These are phyloP conservation scores for Pelobates fuscus DNA, from an alignment of 2,113 vertebrate species.

Conservation along the genomic window DNA sequence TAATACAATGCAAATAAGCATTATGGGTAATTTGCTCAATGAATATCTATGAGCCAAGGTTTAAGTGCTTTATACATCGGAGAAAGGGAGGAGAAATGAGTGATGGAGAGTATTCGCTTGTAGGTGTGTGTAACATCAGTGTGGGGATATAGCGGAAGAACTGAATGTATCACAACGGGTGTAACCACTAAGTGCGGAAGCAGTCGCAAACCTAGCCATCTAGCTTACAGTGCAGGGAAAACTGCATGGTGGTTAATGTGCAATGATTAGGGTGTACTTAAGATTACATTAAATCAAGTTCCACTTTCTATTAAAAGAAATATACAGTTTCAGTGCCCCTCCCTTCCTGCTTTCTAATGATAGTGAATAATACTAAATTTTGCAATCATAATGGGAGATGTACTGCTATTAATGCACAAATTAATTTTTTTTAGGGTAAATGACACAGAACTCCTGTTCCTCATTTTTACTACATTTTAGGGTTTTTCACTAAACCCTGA, in stretches of 20 bases:
- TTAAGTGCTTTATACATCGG: too few species aligned
- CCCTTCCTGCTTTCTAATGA: neutral
- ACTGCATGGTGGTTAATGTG: neutral
- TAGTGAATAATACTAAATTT: neutral
- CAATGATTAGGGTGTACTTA: neutral
- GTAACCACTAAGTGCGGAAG: constrained; percentile 9
- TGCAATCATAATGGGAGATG: neutral
- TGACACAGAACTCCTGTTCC: too few species aligned
- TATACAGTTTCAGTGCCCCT: neutral
- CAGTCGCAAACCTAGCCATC: neutral
- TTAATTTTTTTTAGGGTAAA: too few species aligned
- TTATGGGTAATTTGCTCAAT: too few species aligned
- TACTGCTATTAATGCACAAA: neutral
- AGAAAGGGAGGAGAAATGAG: too few species aligned
- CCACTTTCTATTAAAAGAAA: neutral
- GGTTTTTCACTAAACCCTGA: too few species aligned
- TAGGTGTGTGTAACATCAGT: constrained; percentile 3
- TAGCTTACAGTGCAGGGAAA: too few species aligned
- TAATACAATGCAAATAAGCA: too few species aligned
- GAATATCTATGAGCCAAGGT: too few species aligned
- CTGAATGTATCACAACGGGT: constrained; percentile 5
- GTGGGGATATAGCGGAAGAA: constrained; percentile 36
- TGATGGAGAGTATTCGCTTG: too few species aligned
- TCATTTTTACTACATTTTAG: too few species aligned
- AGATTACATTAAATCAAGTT: too few species aligned